Evolutionary conservation across 2,888 invertebrate species (phyloP), one percentile per base, ranked within the genome.

Genomic region (Flexamia atlantica): DNA sequence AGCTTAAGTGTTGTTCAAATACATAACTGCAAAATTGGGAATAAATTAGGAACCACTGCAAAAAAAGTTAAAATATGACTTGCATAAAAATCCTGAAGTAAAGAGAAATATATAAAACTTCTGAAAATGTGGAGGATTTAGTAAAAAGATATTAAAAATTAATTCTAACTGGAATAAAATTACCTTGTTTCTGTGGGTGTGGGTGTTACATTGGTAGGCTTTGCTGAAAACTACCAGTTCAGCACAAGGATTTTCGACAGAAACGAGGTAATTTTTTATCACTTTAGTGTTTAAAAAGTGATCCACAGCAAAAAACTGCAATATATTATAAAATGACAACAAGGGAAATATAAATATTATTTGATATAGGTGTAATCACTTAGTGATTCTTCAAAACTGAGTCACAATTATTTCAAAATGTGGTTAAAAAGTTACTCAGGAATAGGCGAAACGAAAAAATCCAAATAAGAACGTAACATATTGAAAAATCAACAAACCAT

Each of bases 1-100:
- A 64, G 64, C 30, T 3, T 64, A 64, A 64, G 30, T 30, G 30
- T 64, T 64, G 53, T 53, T n/a, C 20, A 53, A 53, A 53, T 23
- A 64, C 7, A 17, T 14, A 30, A 14, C 5, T 64, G 30, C n/a
- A 28, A 14, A 3, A 30, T 10, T 2, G 46, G 57, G 20, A 7
- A 57, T 57, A n/a, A n/a, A 57, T 57, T 10, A 12, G 46, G 17
- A 46, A 46, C 3, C 12, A 57, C 7, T 57, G 57, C 3, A 25
- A 23, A 7, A 23, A 4, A 14, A 28, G 25, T 64, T 28, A 30
- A 64, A 28, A n/a, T 17, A 64, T 28, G 14, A 30, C 30, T 57
- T 57, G 5, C 25, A 57, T 23, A 3, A 23, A 57, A 5, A 50
- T n/a, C 17, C 2, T 36, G 36, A 46, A 46, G 46, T 17, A 46